A percentile compares a stretch with the other conserved stretches of the same genome.
phyloP scores from a whole-genome alignment of 2,113 vertebrate species.

The Notothenia coriiceps region DNA sequence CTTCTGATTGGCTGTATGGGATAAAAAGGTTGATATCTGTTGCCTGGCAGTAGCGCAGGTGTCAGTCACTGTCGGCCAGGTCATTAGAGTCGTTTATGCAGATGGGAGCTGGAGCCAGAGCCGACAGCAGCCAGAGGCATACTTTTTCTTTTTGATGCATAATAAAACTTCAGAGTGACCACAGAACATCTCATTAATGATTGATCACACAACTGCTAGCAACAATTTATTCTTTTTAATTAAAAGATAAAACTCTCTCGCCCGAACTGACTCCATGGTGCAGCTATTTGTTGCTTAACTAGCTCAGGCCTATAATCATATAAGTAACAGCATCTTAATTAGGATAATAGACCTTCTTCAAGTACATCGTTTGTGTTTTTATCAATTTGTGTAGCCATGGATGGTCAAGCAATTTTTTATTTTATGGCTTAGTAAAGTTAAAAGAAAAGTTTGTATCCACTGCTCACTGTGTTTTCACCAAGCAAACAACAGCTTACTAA shows the following conservation, averaged over 20 bases:
- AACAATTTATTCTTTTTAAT: background rate
- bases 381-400: background rate
- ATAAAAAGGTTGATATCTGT: conserved; percentile 30
- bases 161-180: background rate
- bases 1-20: conserved; percentile 27
- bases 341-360: background rate
- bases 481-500: too few species aligned
- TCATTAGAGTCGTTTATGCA: conserved; percentile 31
- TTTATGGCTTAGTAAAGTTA: background rate
- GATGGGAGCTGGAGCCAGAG: background rate
- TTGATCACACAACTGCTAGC: background rate
- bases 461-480: too few species aligned
- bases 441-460: too few species aligned
- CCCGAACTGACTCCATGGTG: background rate
- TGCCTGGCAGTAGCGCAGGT: conserved; percentile 20
- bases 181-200: background rate
- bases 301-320: background rate
- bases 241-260: background rate
- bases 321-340: background rate
- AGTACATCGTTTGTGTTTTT: background rate
- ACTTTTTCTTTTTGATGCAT: background rate
- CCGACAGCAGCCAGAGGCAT: conserved; percentile 1
- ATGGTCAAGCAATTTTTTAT: background rate
- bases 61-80: conserved; percentile 44
- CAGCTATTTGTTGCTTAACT: background rate